Evolutionary conservation across 2,113 vertebrate species (phyloP).

Genomic region (Ranitomeya variabilis): DNA sequence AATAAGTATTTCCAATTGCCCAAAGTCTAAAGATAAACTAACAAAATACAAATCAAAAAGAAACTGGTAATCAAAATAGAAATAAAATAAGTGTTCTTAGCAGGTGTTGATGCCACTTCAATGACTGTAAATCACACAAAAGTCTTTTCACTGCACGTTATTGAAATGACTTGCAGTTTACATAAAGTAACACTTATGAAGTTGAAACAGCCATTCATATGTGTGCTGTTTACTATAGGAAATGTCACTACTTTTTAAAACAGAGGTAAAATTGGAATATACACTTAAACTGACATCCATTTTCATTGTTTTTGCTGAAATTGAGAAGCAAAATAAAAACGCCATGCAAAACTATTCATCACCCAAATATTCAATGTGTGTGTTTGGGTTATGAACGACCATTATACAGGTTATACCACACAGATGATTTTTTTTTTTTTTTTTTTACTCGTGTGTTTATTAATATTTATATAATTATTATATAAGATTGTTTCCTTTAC

Average conservation of each 20-base stretch:
- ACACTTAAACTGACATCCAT: neutral
- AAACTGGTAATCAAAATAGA: constrained; percentile 19
- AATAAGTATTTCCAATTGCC: constrained; percentile 18
- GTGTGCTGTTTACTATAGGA: neutral
- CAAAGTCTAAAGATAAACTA: constrained; percentile 4
- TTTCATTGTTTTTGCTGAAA: neutral
- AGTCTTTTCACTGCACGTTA: neutral
- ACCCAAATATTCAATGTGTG: no score
- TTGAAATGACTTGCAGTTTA: neutral
- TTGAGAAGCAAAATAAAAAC: neutral
- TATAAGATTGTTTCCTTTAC: neutral
- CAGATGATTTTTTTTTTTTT: no score
- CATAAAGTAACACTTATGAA: neutral
- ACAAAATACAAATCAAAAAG: neutral
- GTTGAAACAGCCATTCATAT: neutral
- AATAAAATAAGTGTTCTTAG: neutral
- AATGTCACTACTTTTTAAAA: neutral
- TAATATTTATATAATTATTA: neutral
- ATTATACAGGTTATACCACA: no score
- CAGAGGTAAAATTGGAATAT: neutral
- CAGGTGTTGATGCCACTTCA: neutral
- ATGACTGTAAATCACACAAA: neutral
- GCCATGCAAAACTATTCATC: neutral
- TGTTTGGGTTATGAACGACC: no score
- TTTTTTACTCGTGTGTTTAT: no score